Base-by-base conservation (phyloP, 2,797 vertebrate species). In the Chiropotes sagulatus region DNA sequence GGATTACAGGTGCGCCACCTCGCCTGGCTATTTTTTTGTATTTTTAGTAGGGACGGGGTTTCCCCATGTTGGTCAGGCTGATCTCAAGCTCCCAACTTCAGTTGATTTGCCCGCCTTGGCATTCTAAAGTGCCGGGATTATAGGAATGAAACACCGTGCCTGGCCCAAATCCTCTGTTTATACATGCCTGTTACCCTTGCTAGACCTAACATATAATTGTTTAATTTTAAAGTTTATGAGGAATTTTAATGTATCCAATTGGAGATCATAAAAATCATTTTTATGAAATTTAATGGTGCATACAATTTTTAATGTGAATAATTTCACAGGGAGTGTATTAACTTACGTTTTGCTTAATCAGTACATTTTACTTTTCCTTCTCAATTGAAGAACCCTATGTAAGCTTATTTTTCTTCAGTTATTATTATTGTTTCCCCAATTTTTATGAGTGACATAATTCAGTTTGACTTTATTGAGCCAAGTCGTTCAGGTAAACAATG, bases 51-150 rank as follows among this genome's bases (percentile, higher is more conserved):
- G 50, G 15, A 50, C 4, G 15, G 50, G 50, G 50, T 50, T 50
- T 50, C 50, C 17, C 17, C 15, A 52, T 19, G 50, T 19, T 19
- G 50, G 17, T 15, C 50, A 52, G 50, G 17, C 50, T 2, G 1
- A 17, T 52, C 50, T 52, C 19, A 17, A 52, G 19, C 50, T 52
- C 50, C 50, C 5, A 5, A 52, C 50, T 17, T 52, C 4, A 52
- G 17, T 17, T 52, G 17, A 19, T 52, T 17, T 1, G 1, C 17
- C 50, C 0, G 17, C 50, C 5, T 52, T 7, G 6, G 50, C 50
- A 17, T 52, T 19, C 50, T 17, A 52, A 52, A 52, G 50, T 52
- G 17, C 50, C 19, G 5, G 50, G 50, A 52, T 41, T 52, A 52
- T 19, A 52, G 17, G 50, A 17, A 0, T 52, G 50, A 52, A 17